phyloP scores from a whole-genome alignment of 2,797 vertebrate genomes.

The Crax fasciolata region DNA sequence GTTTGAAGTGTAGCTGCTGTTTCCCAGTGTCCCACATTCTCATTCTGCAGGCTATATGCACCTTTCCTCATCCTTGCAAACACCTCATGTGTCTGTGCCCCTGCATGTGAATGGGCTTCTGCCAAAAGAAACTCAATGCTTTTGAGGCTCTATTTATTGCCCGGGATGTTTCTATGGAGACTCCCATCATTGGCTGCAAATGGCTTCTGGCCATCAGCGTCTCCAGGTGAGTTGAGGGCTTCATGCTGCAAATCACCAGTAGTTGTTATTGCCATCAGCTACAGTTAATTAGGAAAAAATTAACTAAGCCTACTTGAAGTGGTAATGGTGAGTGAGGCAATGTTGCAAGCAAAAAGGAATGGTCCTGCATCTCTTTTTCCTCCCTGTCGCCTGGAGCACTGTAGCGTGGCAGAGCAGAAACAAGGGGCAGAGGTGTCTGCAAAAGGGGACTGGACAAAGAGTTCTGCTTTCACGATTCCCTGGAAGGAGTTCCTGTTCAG shows the following conservation, averaged over 20 bases:
- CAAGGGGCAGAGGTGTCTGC: not conserved
- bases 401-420: not conserved
- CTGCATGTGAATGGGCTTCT: not conserved
- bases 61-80: not conserved
- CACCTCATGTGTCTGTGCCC: not conserved
- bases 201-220: conserved; percentile 49
- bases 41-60: not conserved
- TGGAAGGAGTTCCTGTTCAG: not conserved
- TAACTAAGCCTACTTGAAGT: not conserved
- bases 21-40: not conserved
- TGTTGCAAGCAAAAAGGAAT: not conserved
- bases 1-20: not conserved
- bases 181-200: conserved; percentile 37
- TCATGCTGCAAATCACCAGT: not conserved
- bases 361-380: fast-evolving
- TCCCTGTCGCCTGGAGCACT: fast-evolving
- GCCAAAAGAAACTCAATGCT: not conserved
- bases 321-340: not conserved
- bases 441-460: not conserved
- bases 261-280: not conserved
- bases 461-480: not conserved
- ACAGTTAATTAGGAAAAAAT: not conserved
- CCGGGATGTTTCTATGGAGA: conserved; percentile 68
- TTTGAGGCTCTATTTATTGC: conserved; percentile 37
- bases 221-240: conserved; percentile 37